These are phyloP conservation scores for Pseudomyrmex concolor DNA, from an alignment of 1,140 invertebrate genomes.

Conservation along the genomic window DNA sequence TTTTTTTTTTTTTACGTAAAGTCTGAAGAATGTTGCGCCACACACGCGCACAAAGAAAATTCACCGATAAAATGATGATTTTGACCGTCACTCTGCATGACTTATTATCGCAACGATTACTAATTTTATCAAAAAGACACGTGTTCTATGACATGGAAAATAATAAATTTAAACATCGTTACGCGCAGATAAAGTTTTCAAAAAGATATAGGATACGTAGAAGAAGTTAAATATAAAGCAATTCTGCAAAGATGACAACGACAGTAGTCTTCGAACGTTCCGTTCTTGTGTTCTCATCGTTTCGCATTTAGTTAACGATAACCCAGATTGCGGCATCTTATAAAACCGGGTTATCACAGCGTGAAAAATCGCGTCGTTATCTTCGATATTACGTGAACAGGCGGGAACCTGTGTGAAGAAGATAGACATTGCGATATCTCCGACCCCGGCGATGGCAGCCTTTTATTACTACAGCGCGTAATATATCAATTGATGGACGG, in stretches of 20 bases:
- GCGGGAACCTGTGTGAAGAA: not conserved
- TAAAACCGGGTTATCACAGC: conserved; percentile 36
- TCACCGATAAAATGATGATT: too few relatives aligned
- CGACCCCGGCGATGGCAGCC: not conserved
- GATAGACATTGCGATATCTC: conserved; percentile 4
- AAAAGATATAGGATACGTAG: too few relatives aligned
- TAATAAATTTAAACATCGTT: too few relatives aligned
- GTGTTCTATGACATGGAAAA: too few relatives aligned
- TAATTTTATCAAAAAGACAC: too few relatives aligned
- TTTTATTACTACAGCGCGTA: conserved; percentile 47
- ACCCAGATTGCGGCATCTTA: conserved; percentile 32
- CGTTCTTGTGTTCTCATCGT: not conserved
- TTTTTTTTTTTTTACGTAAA: too few relatives aligned
- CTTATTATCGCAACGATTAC: too few relatives aligned
- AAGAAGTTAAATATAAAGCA: not conserved
- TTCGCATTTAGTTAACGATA: conserved; percentile 7
- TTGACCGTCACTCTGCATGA: too few relatives aligned
- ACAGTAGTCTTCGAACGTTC: not conserved
- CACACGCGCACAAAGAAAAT: too few relatives aligned
- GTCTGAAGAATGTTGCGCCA: too few relatives aligned
- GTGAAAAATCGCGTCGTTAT: not conserved
- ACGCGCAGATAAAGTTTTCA: too few relatives aligned
- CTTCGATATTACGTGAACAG: not conserved
- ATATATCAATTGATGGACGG: conserved; percentile 39
- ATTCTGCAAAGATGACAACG: conserved; percentile 21